A percentile compares a stretch with the other conserved stretches of the same genome.
phyloP scores from a whole-genome alignment of 2,113 vertebrate genomes.

The Ornithorhynchus anatinus region DNA sequence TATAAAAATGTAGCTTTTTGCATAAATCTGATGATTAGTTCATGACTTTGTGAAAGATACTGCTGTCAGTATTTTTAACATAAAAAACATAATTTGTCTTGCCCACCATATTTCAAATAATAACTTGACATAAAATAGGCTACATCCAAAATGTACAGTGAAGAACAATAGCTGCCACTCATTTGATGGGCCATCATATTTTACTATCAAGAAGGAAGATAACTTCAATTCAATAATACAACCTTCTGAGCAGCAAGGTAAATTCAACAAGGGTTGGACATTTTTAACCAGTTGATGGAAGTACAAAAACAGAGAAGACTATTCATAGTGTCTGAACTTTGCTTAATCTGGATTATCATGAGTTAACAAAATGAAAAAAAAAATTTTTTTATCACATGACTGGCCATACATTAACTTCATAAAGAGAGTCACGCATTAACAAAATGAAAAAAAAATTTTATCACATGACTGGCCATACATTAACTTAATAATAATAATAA shows the following conservation, averaged over 20 bases:
- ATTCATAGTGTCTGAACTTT: background rate
- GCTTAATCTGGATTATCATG: background rate
- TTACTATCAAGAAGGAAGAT: background rate
- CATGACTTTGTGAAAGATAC: background rate
- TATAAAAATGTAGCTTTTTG: background rate
- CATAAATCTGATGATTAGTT: background rate
- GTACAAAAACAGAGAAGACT: background rate
- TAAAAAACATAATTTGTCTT: background rate
- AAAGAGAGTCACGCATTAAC: background rate
- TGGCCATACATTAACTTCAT: background rate
- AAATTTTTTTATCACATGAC: background rate
- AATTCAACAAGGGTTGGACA: background rate
- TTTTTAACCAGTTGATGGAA: background rate
- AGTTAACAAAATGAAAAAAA: background rate
- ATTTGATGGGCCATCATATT: background rate
- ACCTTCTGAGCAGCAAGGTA: background rate
- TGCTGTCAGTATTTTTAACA: background rate
- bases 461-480: too few relatives aligned
- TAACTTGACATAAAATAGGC: background rate
- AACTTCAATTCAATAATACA: accelerated
- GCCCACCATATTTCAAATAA: background rate
- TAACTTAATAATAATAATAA: too few relatives aligned
- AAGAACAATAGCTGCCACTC: background rate
- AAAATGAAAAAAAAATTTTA: too few relatives aligned
- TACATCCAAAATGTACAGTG: accelerated